Evolutionary conservation across 2,113 vertebrate species (phyloP), one percentile per base, ranked within the genome.

Genomic region (Saccopteryx leptura): DNA sequence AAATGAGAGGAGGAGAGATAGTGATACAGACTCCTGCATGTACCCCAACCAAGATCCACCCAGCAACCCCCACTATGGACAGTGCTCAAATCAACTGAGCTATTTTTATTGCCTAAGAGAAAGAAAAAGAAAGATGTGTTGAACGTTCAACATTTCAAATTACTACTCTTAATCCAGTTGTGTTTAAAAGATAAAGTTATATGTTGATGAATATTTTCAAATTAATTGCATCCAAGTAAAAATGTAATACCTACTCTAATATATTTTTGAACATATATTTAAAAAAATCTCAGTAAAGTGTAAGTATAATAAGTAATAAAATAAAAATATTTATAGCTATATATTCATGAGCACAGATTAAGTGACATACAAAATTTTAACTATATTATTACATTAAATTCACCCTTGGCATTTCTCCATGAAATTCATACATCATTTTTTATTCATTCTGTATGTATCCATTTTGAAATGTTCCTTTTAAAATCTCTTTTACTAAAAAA

Each of bases 401-500:
- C 2, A 60, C 26, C 1, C 14, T 60, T 94, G 5, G 28, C 61
- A 46, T 65, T 76, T 5, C 8, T 60, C 33, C 3, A 54, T 69
- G 19, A 87, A 80, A 88, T 75, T 2, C 0, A 61, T 13, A 17
- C n/a, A 39, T 39, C 39, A 39, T 61, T n/a, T 66, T 91, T 54
- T 86, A 24, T 58, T 58, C 14, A 14, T 58, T 13, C 46, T 46
- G 2, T 72, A 54, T 79, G 39, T 61, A 48, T 23, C 0, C 19
- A 3, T 33, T 46, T 91, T 74, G 18, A 82, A 94, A 72, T 88
- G 1, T 56, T 66, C 31, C 15, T 78, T 68, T 91, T 50, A 23
- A 69, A 91, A 31, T 85, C 46, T 75, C 1, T 65, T 93, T 76
- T 50, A 68, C 14, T 58, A 24, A 61, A 91, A 94, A 95, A 94